A percentile compares a stretch with the other conserved stretches of the same genome.
Evolutionary conservation across 1,140 invertebrate genomes (phyloP).

Genomic region (Megathymus violae): DNA sequence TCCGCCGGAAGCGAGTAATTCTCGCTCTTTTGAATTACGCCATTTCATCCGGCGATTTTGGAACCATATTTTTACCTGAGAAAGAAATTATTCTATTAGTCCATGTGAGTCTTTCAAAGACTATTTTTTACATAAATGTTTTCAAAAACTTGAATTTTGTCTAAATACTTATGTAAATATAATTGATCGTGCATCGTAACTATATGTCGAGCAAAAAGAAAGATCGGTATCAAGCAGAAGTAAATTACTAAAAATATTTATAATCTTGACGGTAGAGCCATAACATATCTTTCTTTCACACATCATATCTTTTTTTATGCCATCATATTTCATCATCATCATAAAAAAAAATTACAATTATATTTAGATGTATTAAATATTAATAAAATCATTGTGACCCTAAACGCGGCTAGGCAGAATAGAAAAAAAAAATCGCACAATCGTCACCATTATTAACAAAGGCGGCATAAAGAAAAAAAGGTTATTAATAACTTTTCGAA

Average conservation of each 20-base stretch:
- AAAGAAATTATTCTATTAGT: conserved; percentile 47
- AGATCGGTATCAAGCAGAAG: too few species aligned
- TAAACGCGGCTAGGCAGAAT: conserved; percentile 9
- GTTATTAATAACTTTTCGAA: conserved; percentile 39
- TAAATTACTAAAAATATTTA: too few species aligned
- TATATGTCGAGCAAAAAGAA: too few species aligned
- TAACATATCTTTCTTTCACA: too few species aligned
- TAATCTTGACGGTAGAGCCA: too few species aligned
- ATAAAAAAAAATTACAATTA: neutral
- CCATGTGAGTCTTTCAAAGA: too few species aligned
- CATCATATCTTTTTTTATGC: too few species aligned
- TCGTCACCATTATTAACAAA: conserved; percentile 45
- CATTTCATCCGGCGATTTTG: conserved; percentile 98
- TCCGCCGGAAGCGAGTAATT: conserved; percentile 95
- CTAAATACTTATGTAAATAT: too few species aligned
- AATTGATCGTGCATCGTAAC: too few species aligned
- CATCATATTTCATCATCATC: too few species aligned
- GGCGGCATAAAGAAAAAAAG: conserved; percentile 26
- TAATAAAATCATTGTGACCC: neutral
- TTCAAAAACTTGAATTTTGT: too few species aligned
- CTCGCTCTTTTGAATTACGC: conserved; percentile 98
- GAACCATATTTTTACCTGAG: conserved; percentile 98
- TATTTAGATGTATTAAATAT: neutral
- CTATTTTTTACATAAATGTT: too few species aligned
- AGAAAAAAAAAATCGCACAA: conserved; percentile 36